These are phyloP conservation scores for Phrynocephalus forsythii DNA, from an alignment of 2,797 vertebrate genomes.

Conservation along the genomic window DNA sequence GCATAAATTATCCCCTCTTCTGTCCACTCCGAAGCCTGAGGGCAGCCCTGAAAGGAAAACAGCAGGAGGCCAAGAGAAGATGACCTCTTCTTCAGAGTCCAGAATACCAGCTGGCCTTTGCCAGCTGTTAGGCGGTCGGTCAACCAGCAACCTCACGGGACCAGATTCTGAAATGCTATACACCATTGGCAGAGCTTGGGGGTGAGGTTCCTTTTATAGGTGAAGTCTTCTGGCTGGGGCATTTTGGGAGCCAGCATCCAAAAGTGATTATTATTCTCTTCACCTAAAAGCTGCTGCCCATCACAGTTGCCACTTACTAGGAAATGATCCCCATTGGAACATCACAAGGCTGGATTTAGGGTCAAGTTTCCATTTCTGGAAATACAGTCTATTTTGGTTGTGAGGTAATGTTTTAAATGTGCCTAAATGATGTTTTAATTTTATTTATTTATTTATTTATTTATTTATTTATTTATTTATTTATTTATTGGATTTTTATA, in stretches of 20 bases:
- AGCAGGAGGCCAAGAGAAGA: conserved; percentile 57
- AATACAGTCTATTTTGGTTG: not conserved
- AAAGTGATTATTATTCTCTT: too few species aligned
- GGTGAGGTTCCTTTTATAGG: too few species aligned
- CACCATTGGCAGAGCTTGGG: not conserved
- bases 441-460: too few species aligned
- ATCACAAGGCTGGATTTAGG: not conserved
- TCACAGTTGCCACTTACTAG: not conserved
- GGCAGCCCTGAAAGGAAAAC: conserved; percentile 67
- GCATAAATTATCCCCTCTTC: conserved; percentile 90
- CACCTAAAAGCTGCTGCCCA: not conserved
- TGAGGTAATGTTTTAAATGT: too few species aligned
- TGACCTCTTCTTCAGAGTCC: conserved; percentile 61
- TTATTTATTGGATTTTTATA: too few species aligned
- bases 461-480: too few species aligned
- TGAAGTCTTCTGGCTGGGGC: too few species aligned
- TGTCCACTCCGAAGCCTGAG: conserved; percentile 44
- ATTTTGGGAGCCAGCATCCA: too few species aligned
- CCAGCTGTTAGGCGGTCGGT: not conserved
- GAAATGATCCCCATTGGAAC: not conserved
- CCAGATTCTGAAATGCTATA: conserved; percentile 16
- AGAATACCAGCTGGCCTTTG: conserved; percentile 33
- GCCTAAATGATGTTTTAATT: too few species aligned
- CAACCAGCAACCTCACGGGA: conserved; percentile 24
- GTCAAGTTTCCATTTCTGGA: not conserved